Conservation (phyloP, 2,797 vertebrate species). For the Pitangus sulphuratus region DNA sequence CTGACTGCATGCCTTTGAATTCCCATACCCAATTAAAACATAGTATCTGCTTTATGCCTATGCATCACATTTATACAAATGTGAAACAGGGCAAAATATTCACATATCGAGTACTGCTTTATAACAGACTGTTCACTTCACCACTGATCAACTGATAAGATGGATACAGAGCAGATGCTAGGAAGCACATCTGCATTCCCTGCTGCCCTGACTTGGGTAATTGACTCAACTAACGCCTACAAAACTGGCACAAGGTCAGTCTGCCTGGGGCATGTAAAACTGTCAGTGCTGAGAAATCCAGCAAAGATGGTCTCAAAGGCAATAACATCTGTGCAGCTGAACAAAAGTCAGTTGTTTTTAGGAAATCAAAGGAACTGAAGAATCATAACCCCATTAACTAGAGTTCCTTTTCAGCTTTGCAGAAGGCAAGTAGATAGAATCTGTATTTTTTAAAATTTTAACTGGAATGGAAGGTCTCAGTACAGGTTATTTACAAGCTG, state of each 20-base stretch:
- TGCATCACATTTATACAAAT: background rate
- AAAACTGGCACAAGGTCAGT: background rate
- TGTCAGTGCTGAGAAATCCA: background rate
- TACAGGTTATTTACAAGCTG: background rate
- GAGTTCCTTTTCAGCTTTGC: background rate
- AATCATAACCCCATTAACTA: background rate
- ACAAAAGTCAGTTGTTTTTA: background rate
- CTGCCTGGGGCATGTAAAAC: background rate
- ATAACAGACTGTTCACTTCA: background rate
- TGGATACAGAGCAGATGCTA: conserved; percentile 41
- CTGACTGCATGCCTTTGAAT: background rate
- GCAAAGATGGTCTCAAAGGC: background rate
- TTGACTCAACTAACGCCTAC: background rate
- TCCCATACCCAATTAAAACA: background rate
- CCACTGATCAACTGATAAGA: background rate
- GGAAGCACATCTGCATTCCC: conserved; percentile 15
- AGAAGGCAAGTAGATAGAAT: background rate
- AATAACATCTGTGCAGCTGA: conserved; percentile 1
- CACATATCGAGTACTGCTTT: background rate
- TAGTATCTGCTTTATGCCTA: background rate
- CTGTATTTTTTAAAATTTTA: background rate
- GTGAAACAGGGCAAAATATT: background rate
- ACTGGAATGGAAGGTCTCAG: background rate
- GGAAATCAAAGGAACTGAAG: background rate
- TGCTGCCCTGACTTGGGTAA: conserved; percentile 8